These are phyloP conservation scores for Eonycteris spelaea DNA, from an alignment of 2,113 vertebrate genomes.

Conservation along the genomic window DNA sequence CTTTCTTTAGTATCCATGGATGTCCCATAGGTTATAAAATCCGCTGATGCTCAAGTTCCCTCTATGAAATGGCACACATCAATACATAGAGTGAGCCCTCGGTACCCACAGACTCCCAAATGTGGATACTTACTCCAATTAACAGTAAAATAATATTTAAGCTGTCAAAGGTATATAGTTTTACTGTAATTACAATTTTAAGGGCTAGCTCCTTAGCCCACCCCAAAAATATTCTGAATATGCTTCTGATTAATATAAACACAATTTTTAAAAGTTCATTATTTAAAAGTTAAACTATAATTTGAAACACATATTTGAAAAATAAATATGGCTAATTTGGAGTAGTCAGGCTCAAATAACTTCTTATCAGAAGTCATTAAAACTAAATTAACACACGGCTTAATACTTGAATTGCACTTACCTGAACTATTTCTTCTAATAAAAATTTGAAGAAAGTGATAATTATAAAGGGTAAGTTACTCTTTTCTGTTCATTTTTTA, in stretches of 20 bases:
- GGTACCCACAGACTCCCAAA: not conserved
- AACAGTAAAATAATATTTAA: not conserved
- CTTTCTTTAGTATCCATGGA: not conserved
- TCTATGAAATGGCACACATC: no score
- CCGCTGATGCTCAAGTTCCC: not conserved
- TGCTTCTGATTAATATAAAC: not conserved
- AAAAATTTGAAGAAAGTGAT: not conserved
- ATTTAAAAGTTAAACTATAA: not conserved
- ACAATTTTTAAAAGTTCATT: not conserved
- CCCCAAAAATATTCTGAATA: not conserved
- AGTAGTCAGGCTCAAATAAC: not conserved
- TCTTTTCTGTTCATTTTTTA: not conserved
- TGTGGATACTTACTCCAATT: not conserved
- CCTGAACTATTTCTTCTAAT: not conserved
- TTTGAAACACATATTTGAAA: not conserved
- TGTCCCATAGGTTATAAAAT: not conserved
- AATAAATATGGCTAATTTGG: not conserved
- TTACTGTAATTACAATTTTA: not conserved
- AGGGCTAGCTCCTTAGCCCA: not conserved
- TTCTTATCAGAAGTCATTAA: not conserved
- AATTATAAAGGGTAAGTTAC: not conserved
- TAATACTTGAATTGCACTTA: not conserved
- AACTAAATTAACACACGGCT: not conserved
- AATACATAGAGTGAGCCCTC: no score
- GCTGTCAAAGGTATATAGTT: not conserved